These are phyloP conservation scores for Lophotriccus pileatus DNA, from an alignment of 2,797 vertebrate species.

Conservation along the genomic window DNA sequence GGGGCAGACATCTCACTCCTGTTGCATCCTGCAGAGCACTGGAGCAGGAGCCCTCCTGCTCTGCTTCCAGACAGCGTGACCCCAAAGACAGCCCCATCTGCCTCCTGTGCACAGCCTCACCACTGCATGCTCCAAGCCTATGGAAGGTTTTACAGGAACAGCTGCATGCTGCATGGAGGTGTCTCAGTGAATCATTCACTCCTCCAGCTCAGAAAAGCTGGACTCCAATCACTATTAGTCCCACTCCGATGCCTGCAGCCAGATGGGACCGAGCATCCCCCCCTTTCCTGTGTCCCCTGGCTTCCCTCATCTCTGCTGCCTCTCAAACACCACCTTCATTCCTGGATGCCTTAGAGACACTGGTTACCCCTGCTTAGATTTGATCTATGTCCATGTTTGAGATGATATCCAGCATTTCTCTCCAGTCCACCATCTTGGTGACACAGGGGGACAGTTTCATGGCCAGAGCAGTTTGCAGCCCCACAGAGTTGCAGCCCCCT, in stretches of 20 bases:
- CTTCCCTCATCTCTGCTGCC: not conserved
- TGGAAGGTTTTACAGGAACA: not conserved
- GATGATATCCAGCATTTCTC: not conserved
- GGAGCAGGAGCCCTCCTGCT: not conserved
- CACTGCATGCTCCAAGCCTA: not conserved
- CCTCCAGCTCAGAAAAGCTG: accelerated
- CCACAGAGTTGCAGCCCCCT: not conserved
- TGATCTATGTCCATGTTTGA: not conserved
- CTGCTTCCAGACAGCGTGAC: not conserved
- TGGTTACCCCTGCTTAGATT: not conserved
- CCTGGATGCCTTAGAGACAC: not conserved
- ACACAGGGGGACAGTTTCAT: not conserved
- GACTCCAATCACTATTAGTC: not conserved
- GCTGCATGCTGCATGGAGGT: not conserved
- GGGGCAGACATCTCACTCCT: not conserved
- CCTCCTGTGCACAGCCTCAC: not conserved
- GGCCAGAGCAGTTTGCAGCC: not conserved
- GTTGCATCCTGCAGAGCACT: not conserved
- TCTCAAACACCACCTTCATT: not conserved
- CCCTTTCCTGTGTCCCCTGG: not conserved
- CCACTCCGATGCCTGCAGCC: accelerated
- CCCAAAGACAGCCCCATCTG: not conserved
- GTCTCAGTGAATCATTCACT: not conserved
- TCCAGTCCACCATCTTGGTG: not conserved
- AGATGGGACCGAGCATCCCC: not conserved